Evolutionary conservation across 1,140 invertebrate genomes (phyloP), one percentile per base, ranked within the genome.

Genomic region (Aphidius ervi): DNA sequence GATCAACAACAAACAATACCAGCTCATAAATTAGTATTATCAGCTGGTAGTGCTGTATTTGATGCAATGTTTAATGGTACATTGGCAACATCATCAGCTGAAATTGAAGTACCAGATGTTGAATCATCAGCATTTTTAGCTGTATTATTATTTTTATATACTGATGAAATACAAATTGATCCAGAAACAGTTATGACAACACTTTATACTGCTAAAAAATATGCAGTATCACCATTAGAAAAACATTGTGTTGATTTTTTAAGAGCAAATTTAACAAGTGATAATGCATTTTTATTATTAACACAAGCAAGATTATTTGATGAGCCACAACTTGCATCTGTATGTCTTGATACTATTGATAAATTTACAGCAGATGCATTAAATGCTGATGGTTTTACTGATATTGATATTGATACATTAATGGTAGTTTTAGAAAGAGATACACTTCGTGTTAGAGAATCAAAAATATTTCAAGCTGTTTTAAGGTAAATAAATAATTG

Each of bases 171-270:
- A n/a, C 83, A 88, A 64, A 92, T 93, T 70, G 90, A 88, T 43
- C 88, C 90, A 4, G 91, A 94, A 72, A 92, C 88, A 70, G 92
- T 94, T 3, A 93, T 94, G 90, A 90, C 90, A 1, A 92, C 90
- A 6, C 73, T 94, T 50, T 93, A 94, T 69, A 90, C 91, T 6
- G 91, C 92, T 6, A 94, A 94, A 68, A 94, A 94, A 70, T 94
- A 94, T 78, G 90, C 89, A 6, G 89, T 94, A 0, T 88, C 89
- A 9, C 87, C 89, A 8, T 75, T 94, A 58, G 91, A 94, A 72
- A 87, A 88, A 65, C 89, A 89, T 64, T 94, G 92, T 80, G 91
- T 94, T 2, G 90, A 93, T 67, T 94, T 92, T 76, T 77, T 94
- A 9, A 89, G 92, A 68, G 83, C 84, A 41, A 92, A 93, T 75